Base-by-base conservation (phyloP, 2,888 invertebrate species). In the Acleris laterana region DNA sequence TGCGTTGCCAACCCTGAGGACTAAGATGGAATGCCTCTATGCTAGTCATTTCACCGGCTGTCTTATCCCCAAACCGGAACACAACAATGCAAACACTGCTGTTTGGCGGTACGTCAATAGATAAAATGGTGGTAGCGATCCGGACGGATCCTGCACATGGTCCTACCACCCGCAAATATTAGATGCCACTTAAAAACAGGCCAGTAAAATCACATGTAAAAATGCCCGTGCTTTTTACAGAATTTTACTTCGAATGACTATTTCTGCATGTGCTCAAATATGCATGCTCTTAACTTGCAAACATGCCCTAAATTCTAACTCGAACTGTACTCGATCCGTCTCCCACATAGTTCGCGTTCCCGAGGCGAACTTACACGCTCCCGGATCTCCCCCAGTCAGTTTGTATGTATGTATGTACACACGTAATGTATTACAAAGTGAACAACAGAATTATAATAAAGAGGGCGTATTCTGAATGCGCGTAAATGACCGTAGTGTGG, bases 301-400 rank as follows among this genome's bases (percentile, higher is more conserved):
- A 16, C 46, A 7, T 46, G 46, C n/a, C 59, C 64, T 60, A 60
- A 60, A 65, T 60, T 56, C 44, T 48, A 60, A 19, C 19, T 51
- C 49, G 32, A 63, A 63, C 52, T 63, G 55, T 7, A 46, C 17
- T 5, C 42, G 5, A 20, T 53, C 42, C 55, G 42, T 55, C 53
- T 57, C 22, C 60, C 25, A 38, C 66, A 67, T 67, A 57, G 51
- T 50, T 59, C 49, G 62, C 38, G 44, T 16, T 44, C 61, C 60
- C 44, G 57, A 56, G 55, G 46, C 57, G 42, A 53, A 68, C 46
- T 28, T 73, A 74, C 70, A 64, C 73, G 70, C 73, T 80, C 85
- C 84, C 83, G 85, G 84, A 84, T 81, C 74, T 75, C 67, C 75
- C 75, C 71, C 63, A 75, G 78, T 71, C 72, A 71, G 70, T 69